phyloP scores from a whole-genome alignment of 2,113 vertebrate species.

The Progne subis region DNA sequence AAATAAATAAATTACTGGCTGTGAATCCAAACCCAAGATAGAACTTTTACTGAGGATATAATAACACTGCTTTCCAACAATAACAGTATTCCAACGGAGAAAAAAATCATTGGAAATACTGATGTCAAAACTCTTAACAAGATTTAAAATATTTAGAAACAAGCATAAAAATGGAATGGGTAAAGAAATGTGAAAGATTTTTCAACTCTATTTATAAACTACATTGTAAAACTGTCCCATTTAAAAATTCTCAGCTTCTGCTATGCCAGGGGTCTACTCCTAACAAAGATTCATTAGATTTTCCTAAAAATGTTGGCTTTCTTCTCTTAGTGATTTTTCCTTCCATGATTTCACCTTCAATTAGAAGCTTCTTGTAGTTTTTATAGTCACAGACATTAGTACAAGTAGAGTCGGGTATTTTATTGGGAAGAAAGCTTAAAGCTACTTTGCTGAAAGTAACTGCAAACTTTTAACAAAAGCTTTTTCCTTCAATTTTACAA shows the following conservation, averaged over 20 bases:
- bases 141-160: neutral
- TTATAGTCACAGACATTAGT: neutral
- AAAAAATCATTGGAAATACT: neutral
- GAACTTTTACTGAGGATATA: neutral
- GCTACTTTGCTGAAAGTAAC: neutral
- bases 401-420: neutral
- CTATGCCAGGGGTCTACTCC: neutral
- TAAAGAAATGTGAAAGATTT: neutral
- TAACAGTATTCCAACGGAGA: neutral
- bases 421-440: neutral
- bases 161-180: neutral
- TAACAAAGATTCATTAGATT: neutral
- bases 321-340: neutral
- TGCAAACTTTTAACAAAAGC: neutral
- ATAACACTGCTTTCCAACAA: neutral
- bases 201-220: neutral
- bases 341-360: neutral
- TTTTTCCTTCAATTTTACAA: neutral
- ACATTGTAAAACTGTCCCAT: neutral
- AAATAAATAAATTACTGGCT: neutral
- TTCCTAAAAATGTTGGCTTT: neutral
- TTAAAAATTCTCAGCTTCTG: neutral
- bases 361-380: neutral
- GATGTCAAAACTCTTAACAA: neutral
- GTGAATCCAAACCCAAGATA: neutral